phyloP scores from a whole-genome alignment of 1,140 invertebrate genomes.

The Meteorus sp. region DNA sequence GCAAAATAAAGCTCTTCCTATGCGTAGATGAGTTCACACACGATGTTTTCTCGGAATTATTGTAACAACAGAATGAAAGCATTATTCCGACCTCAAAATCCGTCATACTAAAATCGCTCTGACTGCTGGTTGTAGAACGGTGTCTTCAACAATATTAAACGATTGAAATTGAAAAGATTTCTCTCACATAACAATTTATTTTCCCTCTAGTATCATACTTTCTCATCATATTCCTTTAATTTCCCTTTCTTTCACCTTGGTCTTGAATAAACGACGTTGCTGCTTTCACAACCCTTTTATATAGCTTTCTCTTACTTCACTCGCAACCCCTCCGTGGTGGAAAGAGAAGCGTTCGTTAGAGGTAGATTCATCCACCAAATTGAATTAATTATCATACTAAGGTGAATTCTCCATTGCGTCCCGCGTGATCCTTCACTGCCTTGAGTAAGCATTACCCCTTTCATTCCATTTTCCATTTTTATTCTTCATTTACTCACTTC shows the following conservation, averaged over 20 bases:
- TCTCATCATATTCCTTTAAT: constrained; percentile 28
- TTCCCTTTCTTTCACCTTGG: constrained; percentile 24
- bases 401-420: constrained; percentile 40
- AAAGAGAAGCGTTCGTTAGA: constrained; percentile 46
- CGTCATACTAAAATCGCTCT: too few relatives aligned
- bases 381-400: constrained; percentile 50
- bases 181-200: not conserved
- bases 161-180: too few relatives aligned
- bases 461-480: constrained; percentile 28
- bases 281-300: constrained; percentile 39
- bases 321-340: constrained; percentile 40
- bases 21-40: too few relatives aligned
- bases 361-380: constrained; percentile 43
- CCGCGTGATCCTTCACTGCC: constrained; percentile 30
- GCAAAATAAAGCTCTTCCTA: too few relatives aligned
- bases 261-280: constrained; percentile 29
- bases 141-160: too few relatives aligned
- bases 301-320: too few relatives aligned
- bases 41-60: too few relatives aligned
- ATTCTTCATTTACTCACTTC: not conserved
- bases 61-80: too few relatives aligned
- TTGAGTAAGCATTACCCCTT: constrained; percentile 5
- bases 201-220: constrained; percentile 22
- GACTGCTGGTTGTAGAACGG: too few relatives aligned
- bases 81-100: too few relatives aligned